Conservation (phyloP, 1,140 invertebrate genomes). For the Trypoxylus dichotomus region DNA sequence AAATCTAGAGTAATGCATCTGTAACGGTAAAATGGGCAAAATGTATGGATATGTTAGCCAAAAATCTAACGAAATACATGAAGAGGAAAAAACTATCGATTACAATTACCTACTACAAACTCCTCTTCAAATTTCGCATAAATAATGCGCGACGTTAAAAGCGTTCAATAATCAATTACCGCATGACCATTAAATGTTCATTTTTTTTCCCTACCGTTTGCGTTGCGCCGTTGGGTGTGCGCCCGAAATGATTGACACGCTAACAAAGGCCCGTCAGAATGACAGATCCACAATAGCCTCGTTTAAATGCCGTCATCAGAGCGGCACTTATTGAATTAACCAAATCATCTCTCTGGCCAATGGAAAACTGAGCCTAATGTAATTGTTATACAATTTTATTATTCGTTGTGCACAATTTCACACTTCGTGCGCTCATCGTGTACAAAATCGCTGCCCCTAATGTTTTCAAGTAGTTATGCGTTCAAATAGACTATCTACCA, state of each 20-base stretch:
- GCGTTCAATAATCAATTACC: constrained; percentile 4
- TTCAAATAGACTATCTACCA: background rate
- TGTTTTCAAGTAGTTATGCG: background rate
- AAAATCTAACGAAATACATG: no score
- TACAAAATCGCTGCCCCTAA: constrained; percentile 11
- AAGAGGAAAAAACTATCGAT: background rate
- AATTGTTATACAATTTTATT: constrained; percentile 25
- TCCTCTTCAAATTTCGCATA: background rate
- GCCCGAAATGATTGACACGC: constrained; percentile 33
- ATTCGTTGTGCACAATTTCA: constrained; percentile 11
- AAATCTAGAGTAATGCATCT: no score
- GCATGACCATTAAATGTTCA: background rate
- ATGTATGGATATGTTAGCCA: no score
- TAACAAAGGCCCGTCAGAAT: constrained; percentile 35
- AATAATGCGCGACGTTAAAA: constrained; percentile 11
- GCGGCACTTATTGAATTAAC: constrained; percentile 34
- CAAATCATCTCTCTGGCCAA: constrained; percentile 29
- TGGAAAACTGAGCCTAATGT: constrained; percentile 31
- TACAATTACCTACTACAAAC: background rate
- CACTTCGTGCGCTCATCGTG: background rate
- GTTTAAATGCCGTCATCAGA: constrained; percentile 34
- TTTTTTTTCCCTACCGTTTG: background rate
- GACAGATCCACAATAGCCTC: constrained; percentile 33
- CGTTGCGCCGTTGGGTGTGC: background rate
- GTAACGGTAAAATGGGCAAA: no score